Evolutionary conservation across 37 sponge, comb jelly and placozoan species (phyloP).

Genomic region (Eunapius fragilis): DNA sequence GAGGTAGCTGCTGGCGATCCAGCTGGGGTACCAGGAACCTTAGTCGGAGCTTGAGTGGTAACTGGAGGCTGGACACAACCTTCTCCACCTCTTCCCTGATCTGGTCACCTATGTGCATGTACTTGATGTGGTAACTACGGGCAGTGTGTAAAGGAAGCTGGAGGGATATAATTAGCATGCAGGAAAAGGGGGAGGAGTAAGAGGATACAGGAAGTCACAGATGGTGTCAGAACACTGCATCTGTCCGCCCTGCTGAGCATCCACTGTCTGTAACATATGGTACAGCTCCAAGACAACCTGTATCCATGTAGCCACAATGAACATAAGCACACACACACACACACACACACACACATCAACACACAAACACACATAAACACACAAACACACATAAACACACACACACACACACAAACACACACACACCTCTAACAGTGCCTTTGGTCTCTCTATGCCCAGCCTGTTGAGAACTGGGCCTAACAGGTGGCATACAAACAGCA

Average conservation of each 20-base stretch:
- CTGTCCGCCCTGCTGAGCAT: conserved; percentile 46
- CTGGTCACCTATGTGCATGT: conserved; percentile 79
- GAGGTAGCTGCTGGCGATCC: background rate
- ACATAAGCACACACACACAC: no score
- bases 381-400: no score
- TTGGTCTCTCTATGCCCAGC: conserved; percentile 70
- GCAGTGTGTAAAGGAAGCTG: background rate
- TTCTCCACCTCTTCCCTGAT: conserved; percentile 74
- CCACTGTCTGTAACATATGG: conserved; percentile 56
- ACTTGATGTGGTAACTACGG: conserved; percentile 90
- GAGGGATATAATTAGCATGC: no score
- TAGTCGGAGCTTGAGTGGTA: conserved; percentile 62
- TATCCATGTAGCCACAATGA: background rate
- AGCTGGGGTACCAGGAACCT: conserved; percentile 57
- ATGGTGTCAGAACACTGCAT: conserved; percentile 58
- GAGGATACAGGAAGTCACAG: conserved; percentile 92
- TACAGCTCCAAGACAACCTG: conserved; percentile 83
- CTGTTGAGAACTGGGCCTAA: conserved; percentile 70
- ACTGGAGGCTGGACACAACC: conserved; percentile 53
- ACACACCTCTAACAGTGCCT: conserved; percentile 60
- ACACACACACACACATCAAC: no score
- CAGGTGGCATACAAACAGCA: conserved; percentile 74
- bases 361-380: no score
- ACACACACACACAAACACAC: conserved; percentile 2
- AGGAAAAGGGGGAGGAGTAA: background rate